These are phyloP conservation scores for Sebastes oblongus DNA, from an alignment of 2,797 vertebrate genomes.

Conservation along the genomic window DNA sequence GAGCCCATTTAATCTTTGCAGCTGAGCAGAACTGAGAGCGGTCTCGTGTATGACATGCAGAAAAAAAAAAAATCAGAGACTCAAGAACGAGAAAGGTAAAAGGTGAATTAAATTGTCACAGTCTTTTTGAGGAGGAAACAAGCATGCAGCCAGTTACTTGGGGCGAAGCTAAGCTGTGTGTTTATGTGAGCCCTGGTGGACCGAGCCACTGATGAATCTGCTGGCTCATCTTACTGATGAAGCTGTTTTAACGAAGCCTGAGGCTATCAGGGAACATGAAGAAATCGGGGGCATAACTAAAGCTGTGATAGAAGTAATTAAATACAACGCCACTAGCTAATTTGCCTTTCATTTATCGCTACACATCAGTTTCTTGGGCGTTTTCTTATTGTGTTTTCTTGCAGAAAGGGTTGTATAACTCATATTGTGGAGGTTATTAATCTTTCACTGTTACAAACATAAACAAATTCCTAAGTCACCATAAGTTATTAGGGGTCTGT, in stretches of 20 bases:
- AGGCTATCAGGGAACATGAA: conserved; percentile 54
- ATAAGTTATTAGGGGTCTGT: conserved; percentile 69
- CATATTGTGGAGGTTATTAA: conserved; percentile 61
- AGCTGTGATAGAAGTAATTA: conserved; percentile 72
- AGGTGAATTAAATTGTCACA: conserved; percentile 64
- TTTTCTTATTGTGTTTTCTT: conserved; percentile 40
- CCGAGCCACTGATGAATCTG: conserved; percentile 65
- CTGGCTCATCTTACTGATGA: conserved; percentile 57
- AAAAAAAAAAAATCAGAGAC: conserved; percentile 28
- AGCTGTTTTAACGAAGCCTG: conserved; percentile 55
- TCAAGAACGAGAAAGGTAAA: conserved; percentile 46
- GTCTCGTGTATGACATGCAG: conserved; percentile 43
- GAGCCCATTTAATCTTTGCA: conserved; percentile 76
- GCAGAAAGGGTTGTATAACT: conserved; percentile 30
- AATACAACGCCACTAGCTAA: conserved; percentile 65
- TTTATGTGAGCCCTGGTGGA: conserved; percentile 52
- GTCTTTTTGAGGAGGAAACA: conserved; percentile 55
- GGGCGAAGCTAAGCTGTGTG: conserved; percentile 41
- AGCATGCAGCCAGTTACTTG: conserved; percentile 43
- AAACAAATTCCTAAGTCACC: conserved; percentile 73
- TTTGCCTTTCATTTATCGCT: conserved; percentile 68
- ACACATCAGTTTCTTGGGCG: conserved; percentile 42
- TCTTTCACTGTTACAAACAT: conserved; percentile 69
- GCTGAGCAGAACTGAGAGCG: conserved; percentile 54
- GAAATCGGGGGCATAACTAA: conserved; percentile 67